Conservation (phyloP, 2,113 vertebrate genomes). For the Leptocoma aspasia region DNA sequence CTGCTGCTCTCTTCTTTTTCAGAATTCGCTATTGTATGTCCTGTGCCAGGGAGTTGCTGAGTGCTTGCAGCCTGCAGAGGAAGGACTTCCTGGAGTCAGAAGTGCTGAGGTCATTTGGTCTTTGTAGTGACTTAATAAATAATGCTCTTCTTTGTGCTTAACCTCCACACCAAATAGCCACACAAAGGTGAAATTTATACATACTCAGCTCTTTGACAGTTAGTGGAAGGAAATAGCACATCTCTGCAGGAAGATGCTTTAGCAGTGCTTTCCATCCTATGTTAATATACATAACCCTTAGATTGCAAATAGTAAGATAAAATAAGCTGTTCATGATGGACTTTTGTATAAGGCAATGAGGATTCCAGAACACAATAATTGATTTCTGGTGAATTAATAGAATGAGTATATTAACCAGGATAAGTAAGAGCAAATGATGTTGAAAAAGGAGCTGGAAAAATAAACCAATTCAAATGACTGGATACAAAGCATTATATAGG, state of each 20-base stretch:
- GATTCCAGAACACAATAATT: not conserved
- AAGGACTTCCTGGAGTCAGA: not conserved
- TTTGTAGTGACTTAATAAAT: not conserved
- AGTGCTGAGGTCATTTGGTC: not conserved
- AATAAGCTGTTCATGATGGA: not conserved
- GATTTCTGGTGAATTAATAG: not conserved
- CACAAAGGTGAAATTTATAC: not conserved
- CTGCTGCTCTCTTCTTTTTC: not conserved
- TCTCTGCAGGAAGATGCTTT: not conserved
- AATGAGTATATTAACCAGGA: not conserved
- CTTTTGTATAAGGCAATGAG: not conserved
- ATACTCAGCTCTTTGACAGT: not conserved
- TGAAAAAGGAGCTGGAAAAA: not conserved
- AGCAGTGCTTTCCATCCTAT: not conserved
- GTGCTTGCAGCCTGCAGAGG: not conserved
- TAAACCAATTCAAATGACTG: not conserved
- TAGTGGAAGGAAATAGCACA: not conserved
- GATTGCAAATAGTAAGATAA: not conserved
- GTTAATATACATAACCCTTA: not conserved
- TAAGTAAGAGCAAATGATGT: not conserved
- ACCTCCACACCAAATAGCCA: not conserved
- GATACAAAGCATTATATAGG: not conserved
- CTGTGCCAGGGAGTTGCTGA: not conserved
- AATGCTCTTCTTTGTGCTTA: not conserved
- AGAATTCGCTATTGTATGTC: not conserved